phyloP scores from a whole-genome alignment of 2,888 invertebrate species.

The Hirudinaria manillensis region DNA sequence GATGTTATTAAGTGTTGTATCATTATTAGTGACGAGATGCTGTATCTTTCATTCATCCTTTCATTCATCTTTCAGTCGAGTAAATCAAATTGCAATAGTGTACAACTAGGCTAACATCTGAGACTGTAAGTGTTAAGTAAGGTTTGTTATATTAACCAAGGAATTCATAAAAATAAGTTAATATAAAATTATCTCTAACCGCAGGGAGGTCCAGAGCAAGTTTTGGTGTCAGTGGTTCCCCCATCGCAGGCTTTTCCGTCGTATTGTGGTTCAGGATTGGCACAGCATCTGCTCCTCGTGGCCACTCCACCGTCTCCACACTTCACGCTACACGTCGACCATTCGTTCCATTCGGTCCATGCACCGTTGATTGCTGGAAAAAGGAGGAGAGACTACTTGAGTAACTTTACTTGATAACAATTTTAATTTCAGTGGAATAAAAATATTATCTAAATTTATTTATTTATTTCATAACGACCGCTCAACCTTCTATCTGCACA shows the following conservation, averaged over 20 bases:
- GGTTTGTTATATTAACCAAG: neutral
- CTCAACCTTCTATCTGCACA: too few relatives aligned
- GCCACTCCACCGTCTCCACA: constrained; percentile 31
- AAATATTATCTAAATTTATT: too few relatives aligned
- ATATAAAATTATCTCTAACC: constrained; percentile 7
- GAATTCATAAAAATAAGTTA: neutral
- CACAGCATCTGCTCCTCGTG: constrained; percentile 42
- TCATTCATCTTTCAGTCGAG: too few relatives aligned
- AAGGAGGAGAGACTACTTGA: too few relatives aligned
- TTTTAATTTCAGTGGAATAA: too few relatives aligned
- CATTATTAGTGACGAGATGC: too few relatives aligned
- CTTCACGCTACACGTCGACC: constrained; percentile 29
- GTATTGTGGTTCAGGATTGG: constrained; percentile 47
- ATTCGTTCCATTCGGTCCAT: constrained; percentile 31
- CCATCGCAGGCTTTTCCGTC: constrained; percentile 49
- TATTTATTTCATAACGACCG: too few relatives aligned
- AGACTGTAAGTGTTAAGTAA: neutral
- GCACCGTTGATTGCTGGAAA: constrained; percentile 21
- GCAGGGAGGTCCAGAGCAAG: constrained; percentile 41
- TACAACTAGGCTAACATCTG: neutral
- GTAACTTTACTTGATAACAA: too few relatives aligned
- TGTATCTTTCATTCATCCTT: too few relatives aligned
- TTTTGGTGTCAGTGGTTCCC: constrained; percentile 40
- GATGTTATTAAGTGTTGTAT: too few relatives aligned
- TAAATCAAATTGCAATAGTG: neutral